Evolutionary conservation across 2,797 vertebrate species (phyloP), one percentile per base, ranked within the genome.

Genomic region (Eospalax fontanierii): DNA sequence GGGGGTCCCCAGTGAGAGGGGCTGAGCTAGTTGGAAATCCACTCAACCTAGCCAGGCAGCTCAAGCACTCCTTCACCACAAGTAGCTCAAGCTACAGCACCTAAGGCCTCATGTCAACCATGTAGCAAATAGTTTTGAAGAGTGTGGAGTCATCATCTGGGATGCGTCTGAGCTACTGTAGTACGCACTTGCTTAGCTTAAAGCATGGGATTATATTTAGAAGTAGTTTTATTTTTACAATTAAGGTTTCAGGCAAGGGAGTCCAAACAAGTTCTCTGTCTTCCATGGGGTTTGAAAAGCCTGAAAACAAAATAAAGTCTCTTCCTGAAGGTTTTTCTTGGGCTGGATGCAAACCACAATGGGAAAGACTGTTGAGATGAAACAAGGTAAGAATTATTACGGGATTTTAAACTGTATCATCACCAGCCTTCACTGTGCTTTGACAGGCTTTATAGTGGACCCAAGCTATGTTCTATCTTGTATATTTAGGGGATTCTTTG

Each of bases 291-390:
- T 73, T 93, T 76, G 86, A 84, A 65, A 87, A 65, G 18, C 87
- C 87, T 95, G 19, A 94, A 92, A 96, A 91, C 19, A 86, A 93
- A 95, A 91, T 57, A 81, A 96, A 90, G 11, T 79, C 33, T 95
- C 70, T 70, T 19, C 28, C 82, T 91, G 24, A 16, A 89, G 59
- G 26, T 4, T 89, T 87, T 88, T 81, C 38, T 93, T 75, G 65
- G 59, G 12, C 19, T 63, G 10, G 4, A 33, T 95, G 95, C 87
- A 93, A 92, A 59, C n/a, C 81, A 38, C 11, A 54, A 59, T 16
- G 80, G 59, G 4, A 28, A 89, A 75, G 66, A 63, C 50, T 75
- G 3, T 21, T 73, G 43, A 74, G 21, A 87, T 43, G 38, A 71
- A 80, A n/a, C 4, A 43, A 88, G 24, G 66, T 12, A 46, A 73